Base-by-base conservation (phyloP, 2,797 vertebrate species). In the Coracias cyanogaster region DNA sequence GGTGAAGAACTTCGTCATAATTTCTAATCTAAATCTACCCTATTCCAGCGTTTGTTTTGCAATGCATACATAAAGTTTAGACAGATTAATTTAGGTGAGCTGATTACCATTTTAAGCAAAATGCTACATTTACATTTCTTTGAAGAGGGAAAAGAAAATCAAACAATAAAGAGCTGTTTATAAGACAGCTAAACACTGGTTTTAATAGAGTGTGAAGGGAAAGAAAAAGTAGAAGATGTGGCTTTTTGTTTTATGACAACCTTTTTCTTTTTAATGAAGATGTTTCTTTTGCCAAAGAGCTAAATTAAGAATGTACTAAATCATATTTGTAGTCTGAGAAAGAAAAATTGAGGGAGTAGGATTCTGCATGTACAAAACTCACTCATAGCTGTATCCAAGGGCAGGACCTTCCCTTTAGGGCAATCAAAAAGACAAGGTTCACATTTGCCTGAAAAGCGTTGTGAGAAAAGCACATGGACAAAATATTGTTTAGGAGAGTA, bases 11-110 rank as follows among this genome's bases (percentile, higher is more conserved):
- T 43, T 43, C 41, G 13, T 43, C 41, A 14, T 43, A 43, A 43
- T 43, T 43, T 43, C 41, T 43, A 43, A 43, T 15, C 41, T 41
- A 41, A 41, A 41, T 41, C 16, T 43, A 43, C 41, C 41, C 41
- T 43, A 6, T 43, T 43, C 14, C 41, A 43, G 28, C 77, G 28
- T 2, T 46, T 66, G 29, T 7, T 79, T 87, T 87, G 29, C 41
- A 7, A 19, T 72, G 4, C 12, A 13, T 55, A 12, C 4, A 1
- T 39, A 18, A 0, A 1, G n/a, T 70, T 70, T 7, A 7, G 39
- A 28, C 7, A 28, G 31, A 8, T 57, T n/a, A 48, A 76, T 1
- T 67, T 49, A 48, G 2, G 4, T 5, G 7, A 71, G 6, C 33
- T 51, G 21, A 15, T 86, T 83, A 12, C 2, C 1, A 33, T 67